Conservation (phyloP, 2,113 vertebrate species). For the Psettodes erumei region DNA sequence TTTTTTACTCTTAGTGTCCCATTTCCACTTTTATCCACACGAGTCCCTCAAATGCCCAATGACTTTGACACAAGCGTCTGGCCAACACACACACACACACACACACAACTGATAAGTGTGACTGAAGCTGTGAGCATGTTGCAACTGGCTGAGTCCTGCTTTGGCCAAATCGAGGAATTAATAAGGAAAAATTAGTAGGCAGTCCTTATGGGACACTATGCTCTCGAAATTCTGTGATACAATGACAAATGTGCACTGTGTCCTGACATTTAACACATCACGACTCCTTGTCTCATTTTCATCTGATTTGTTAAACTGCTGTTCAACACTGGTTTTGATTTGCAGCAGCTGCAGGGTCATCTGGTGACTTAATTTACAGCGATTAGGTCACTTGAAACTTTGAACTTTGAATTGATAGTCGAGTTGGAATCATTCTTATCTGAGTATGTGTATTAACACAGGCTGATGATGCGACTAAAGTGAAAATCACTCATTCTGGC, state of each 20-base stretch:
- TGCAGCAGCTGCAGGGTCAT: background rate
- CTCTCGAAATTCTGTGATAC: too few species aligned
- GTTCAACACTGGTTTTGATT: background rate
- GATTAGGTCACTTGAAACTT: slow-evolving; percentile 1
- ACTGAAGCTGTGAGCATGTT: slow-evolving; percentile 48
- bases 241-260: background rate
- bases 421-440: background rate
- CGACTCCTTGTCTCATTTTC: background rate
- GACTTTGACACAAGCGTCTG: slow-evolving; percentile 44
- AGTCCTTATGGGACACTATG: slow-evolving; percentile 31
- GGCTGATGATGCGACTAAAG: background rate
- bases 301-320: slow-evolving; percentile 1
- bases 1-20: slow-evolving; percentile 13
- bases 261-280: background rate
- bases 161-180: slow-evolving; percentile 63
- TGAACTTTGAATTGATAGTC: slow-evolving; percentile 1
- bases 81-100: slow-evolving; percentile 7
- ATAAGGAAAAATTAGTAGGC: slow-evolving; percentile 52
- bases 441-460: background rate
- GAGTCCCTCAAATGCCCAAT: slow-evolving; percentile 43
- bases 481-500: slow-evolving; percentile 1
- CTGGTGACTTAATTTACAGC: background rate
- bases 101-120: slow-evolving; percentile 21
- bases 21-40: slow-evolving; percentile 46
- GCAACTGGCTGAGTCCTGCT: slow-evolving; percentile 50